Conservation (phyloP, 2,888 invertebrate species). For the Alloscopus bannaensis region DNA sequence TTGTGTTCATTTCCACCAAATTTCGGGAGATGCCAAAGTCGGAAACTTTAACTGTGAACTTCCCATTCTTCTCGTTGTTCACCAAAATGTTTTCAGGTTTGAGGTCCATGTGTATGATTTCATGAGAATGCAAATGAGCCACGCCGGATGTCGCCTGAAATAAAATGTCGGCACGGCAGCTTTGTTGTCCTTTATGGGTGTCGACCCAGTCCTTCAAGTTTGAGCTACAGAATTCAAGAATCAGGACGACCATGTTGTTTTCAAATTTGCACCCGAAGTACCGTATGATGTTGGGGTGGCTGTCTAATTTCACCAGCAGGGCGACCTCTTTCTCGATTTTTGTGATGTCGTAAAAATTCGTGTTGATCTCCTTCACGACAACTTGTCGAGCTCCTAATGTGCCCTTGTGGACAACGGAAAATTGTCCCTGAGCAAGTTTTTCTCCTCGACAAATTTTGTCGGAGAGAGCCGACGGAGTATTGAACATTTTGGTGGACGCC, state of each 20-base stretch:
- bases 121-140: conserved; percentile 27
- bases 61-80: neutral
- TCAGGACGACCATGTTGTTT: neutral
- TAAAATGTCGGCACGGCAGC: neutral
- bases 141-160: conserved; percentile 12
- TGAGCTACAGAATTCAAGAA: conserved; percentile 1
- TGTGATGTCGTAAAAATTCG: neutral
- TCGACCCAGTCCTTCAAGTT: neutral
- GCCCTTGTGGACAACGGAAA: conserved; percentile 13
- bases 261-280: neutral
- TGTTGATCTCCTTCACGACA: conserved; percentile 15
- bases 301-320: neutral
- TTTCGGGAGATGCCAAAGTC: conserved; percentile 22
- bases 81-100: conserved; percentile 24
- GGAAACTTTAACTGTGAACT: conserved; percentile 4
- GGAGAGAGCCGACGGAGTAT: neutral
- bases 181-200: neutral
- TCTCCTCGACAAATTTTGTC: conserved; percentile 3
- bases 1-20: neutral
- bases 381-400: conserved; percentile 11
- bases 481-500: neutral
- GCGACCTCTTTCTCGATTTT: neutral
- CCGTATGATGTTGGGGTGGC: conserved; percentile 7
- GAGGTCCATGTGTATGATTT: conserved; percentile 18
- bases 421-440: no score